Evolutionary conservation across 2,113 vertebrate genomes (phyloP).

Genomic region (Petromus typicus): DNA sequence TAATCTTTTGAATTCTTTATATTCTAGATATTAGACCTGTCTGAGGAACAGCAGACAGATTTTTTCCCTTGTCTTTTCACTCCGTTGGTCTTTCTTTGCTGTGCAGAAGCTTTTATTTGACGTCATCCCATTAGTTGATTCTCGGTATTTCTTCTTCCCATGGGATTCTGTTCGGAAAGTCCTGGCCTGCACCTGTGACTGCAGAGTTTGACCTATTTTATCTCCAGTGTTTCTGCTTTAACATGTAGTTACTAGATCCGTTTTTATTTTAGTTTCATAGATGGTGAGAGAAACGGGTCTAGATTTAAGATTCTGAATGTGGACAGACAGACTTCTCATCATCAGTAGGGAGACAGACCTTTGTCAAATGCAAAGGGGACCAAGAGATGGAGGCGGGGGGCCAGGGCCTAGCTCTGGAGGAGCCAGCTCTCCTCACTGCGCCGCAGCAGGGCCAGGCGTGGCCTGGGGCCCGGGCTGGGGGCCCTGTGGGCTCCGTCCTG

Average conservation of each 20-base stretch:
- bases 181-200: neutral
- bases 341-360: neutral
- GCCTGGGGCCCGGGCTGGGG: neutral
- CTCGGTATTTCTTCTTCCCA: neutral
- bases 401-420: neutral
- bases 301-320: neutral
- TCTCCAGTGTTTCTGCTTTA: too few species aligned
- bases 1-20: neutral
- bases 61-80: neutral
- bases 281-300: neutral
- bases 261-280: neutral
- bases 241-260: neutral
- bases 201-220: too few species aligned
- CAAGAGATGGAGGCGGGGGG: too few species aligned
- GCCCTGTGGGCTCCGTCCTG: fast-evolving
- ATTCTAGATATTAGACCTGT: too few species aligned
- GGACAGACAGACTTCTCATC: neutral
- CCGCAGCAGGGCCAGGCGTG: too few species aligned
- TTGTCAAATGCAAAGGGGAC: neutral
- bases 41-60: neutral
- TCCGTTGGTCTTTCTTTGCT: neutral
- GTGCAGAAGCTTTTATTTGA: neutral
- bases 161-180: neutral
- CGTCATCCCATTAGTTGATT: neutral
- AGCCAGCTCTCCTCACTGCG: neutral